Conservation (phyloP, 30 jellyfish, hydroid and myxozoan species). For the Pelagia noctiluca region DNA sequence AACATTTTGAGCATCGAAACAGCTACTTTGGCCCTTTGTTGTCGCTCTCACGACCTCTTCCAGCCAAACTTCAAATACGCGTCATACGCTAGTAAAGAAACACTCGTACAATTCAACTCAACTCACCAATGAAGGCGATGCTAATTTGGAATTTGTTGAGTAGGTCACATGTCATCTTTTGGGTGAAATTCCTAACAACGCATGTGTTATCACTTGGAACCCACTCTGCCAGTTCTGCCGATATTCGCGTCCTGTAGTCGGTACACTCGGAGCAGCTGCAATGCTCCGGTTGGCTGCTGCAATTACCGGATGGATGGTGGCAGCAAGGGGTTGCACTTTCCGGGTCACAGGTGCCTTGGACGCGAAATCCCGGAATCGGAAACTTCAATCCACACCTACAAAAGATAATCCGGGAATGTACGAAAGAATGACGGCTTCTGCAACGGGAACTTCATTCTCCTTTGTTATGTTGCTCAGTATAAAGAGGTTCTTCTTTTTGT, state of each 20-base stretch:
- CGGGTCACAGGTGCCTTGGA: constrained; percentile 93
- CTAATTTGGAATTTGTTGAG: constrained; percentile 42
- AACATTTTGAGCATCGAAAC: too few relatives aligned
- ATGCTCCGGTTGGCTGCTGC: constrained; percentile 71
- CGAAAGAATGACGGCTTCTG: neutral
- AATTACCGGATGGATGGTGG: constrained; percentile 71
- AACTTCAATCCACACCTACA: constrained; percentile 80
- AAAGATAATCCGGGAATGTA: neutral
- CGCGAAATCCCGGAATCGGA: constrained; percentile 76
- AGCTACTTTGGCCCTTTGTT: too few relatives aligned
- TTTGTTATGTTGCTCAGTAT: too few relatives aligned
- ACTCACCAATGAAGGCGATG: constrained; percentile 81
- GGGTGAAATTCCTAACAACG: constrained; percentile 57
- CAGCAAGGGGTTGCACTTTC: constrained; percentile 87
- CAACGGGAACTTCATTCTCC: too few relatives aligned
- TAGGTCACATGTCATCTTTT: constrained; percentile 75
- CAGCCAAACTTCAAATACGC: too few relatives aligned
- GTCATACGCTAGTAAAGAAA: too few relatives aligned
- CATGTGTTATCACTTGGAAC: constrained; percentile 66
- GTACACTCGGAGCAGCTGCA: constrained; percentile 87
- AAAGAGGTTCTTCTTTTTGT: too few relatives aligned
- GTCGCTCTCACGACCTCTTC: too few relatives aligned
- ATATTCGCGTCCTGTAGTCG: constrained; percentile 58
- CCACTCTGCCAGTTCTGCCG: constrained; percentile 94
- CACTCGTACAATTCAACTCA: too few relatives aligned